Percentiles rank a stretch among this genome's conserved stretches.
Evolutionary conservation across 1,140 invertebrate genomes (phyloP).

Genomic region (Procambarus clarkii): DNA sequence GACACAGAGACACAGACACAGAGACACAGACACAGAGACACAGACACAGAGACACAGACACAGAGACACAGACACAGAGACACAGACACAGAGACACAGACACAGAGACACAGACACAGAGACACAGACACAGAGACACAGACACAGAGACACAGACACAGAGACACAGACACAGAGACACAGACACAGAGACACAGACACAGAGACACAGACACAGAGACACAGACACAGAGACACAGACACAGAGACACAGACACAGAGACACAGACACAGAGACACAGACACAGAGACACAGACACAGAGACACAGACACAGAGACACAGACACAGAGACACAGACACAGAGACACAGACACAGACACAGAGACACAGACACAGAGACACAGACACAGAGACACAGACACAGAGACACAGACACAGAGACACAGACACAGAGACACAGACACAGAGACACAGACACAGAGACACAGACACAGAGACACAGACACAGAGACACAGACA

Average conservation of each 20-base stretch:
- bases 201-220: not conserved
- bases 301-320: conserved; percentile 24
- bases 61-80: conserved; percentile 22
- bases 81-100: conserved; percentile 25
- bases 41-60: not conserved
- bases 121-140: not conserved
- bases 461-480: not conserved
- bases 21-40: not conserved
- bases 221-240: not conserved
- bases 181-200: not conserved
- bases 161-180: too few species aligned
- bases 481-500: not conserved
- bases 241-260: not conserved
- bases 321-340: conserved; percentile 27
- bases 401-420: too few species aligned
- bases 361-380: too few species aligned
- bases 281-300: not conserved
- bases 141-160: conserved; percentile 11
- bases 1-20: not conserved
- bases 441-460: not conserved
- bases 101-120: conserved; percentile 28
- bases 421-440: conserved; percentile 5
- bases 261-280: not conserved
- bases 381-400: conserved; percentile 7
- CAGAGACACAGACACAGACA: conserved; percentile 19